Conservation (phyloP, 2,888 invertebrate genomes). For the Drosophila pseudotalamancana region DNA sequence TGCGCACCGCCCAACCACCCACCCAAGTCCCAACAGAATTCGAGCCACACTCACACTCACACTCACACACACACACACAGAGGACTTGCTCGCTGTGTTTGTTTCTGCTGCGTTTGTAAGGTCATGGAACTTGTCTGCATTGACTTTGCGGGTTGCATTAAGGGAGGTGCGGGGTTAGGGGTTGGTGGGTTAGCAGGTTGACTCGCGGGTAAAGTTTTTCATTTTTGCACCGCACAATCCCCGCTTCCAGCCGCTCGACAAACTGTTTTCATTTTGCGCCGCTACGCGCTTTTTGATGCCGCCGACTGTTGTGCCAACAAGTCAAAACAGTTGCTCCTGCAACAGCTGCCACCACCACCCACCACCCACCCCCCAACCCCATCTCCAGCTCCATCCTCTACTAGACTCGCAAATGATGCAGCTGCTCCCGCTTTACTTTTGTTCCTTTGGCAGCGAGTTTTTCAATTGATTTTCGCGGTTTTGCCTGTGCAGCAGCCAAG, state of each 20-base stretch:
- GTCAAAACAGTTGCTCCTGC: slow-evolving; percentile 62
- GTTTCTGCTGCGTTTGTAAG: slow-evolving; percentile 79
- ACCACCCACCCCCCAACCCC: not conserved
- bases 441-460: slow-evolving; percentile 60
- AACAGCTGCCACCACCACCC: not conserved
- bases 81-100: slow-evolving; percentile 49
- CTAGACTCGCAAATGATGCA: slow-evolving; percentile 5
- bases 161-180: not conserved
- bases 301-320: slow-evolving; percentile 52
- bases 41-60: slow-evolving; percentile 30
- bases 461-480: slow-evolving; percentile 80
- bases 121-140: slow-evolving; percentile 83
- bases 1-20: slow-evolving; percentile 9
- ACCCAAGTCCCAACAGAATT: slow-evolving; percentile 27
- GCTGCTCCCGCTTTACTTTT: slow-evolving; percentile 34
- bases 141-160: slow-evolving; percentile 57
- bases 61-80: no score
- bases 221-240: slow-evolving; percentile 60
- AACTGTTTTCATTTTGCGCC: slow-evolving; percentile 78
- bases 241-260: slow-evolving; percentile 43
- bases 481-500: slow-evolving; percentile 63
- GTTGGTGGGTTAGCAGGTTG: slow-evolving; percentile 20
- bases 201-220: slow-evolving; percentile 67
- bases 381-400: not conserved
- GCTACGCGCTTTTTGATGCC: slow-evolving; percentile 78